These are phyloP conservation scores for Sinocyclocheilus maitianheensis DNA, from an alignment of 2,113 vertebrate genomes.

Conservation along the genomic window DNA sequence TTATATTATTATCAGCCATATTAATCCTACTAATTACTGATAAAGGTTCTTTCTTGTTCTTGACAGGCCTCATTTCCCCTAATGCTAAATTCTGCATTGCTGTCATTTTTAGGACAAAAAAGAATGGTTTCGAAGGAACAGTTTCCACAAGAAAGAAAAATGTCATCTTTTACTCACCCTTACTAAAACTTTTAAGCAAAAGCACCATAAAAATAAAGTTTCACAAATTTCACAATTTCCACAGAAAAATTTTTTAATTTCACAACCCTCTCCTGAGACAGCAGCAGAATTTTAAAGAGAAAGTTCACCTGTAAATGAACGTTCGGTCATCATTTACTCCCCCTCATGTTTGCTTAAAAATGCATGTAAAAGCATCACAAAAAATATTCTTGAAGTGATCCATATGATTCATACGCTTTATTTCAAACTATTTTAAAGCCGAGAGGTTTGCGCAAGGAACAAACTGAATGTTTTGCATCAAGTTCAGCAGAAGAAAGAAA, in stretches of 20 bases:
- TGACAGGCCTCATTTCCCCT: conserved; percentile 20
- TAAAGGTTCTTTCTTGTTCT: conserved; percentile 16
- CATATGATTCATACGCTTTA: background rate
- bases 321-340: background rate
- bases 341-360: background rate
- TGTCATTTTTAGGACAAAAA: conserved; percentile 4
- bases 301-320: background rate
- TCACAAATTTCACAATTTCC: background rate
- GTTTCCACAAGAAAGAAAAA: background rate
- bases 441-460: background rate
- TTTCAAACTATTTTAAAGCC: background rate
- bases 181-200: background rate
- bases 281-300: conserved; percentile 1
- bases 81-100: conserved; percentile 12
- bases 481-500: too few relatives aligned
- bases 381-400: background rate
- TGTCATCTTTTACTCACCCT: background rate
- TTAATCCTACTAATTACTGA: conserved; percentile 42
- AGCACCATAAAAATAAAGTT: background rate
- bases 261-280: background rate
- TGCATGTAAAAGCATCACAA: background rate
- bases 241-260: background rate
- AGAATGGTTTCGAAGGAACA: too few relatives aligned
- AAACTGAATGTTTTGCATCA: too few relatives aligned
- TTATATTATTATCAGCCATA: conserved; percentile 29